Percentiles rank a stretch among this genome's conserved stretches.
Evolutionary conservation across 2,888 invertebrate genomes (phyloP).

Genomic region (Orthonevra nobilis): DNA sequence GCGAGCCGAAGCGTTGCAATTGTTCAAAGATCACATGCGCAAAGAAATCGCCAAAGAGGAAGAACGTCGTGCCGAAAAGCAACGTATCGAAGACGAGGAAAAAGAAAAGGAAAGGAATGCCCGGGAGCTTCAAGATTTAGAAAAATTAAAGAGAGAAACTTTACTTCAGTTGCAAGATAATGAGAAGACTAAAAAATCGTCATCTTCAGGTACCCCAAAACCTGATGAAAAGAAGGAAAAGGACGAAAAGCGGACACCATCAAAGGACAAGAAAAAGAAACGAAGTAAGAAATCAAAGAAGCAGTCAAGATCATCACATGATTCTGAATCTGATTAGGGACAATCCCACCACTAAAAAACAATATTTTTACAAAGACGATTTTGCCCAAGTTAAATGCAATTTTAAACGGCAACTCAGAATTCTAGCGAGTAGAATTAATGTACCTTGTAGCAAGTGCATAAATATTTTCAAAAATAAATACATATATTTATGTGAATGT

Average conservation of each 20-base stretch:
- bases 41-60: slow-evolving; percentile 82
- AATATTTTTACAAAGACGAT: not conserved
- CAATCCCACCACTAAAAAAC: not conserved
- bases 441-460: slow-evolving; percentile 40
- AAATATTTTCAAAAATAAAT: slow-evolving; percentile 35
- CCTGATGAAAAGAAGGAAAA: slow-evolving; percentile 50
- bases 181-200: slow-evolving; percentile 73
- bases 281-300: slow-evolving; percentile 78
- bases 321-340: slow-evolving; percentile 73
- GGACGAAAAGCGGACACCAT: slow-evolving; percentile 61
- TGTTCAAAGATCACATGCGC: slow-evolving; percentile 84
- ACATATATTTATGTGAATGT: slow-evolving; percentile 9
- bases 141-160: slow-evolving; percentile 79
- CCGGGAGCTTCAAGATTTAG: slow-evolving; percentile 78
- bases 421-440: slow-evolving; percentile 23
- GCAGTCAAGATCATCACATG: slow-evolving; percentile 76
- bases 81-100: slow-evolving; percentile 77
- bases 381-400: slow-evolving; percentile 28
- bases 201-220: slow-evolving; percentile 68
- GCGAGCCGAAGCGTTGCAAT: slow-evolving; percentile 81
- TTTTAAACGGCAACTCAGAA: slow-evolving; percentile 26
- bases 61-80: slow-evolving; percentile 81
- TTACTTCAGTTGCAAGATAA: slow-evolving; percentile 78
- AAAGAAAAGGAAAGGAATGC: slow-evolving; percentile 78
- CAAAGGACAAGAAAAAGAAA: slow-evolving; percentile 75